These are phyloP conservation scores for Xenops minutus DNA, from an alignment of 2,797 vertebrate genomes.

Conservation along the genomic window DNA sequence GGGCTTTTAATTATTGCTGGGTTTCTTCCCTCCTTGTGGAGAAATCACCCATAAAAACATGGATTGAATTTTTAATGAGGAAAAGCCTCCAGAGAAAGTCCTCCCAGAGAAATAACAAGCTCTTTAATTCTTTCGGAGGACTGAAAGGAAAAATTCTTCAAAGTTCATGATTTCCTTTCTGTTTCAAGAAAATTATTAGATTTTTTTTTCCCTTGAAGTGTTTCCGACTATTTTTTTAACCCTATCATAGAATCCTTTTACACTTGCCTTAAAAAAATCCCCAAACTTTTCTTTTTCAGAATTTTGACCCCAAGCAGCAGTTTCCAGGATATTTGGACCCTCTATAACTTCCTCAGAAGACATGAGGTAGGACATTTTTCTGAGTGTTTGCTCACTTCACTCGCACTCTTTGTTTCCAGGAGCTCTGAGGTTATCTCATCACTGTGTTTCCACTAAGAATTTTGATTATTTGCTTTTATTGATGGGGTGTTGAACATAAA, in stretches of 20 bases:
- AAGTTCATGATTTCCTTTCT: not conserved
- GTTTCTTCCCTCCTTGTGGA: not conserved
- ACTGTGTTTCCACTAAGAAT: not conserved
- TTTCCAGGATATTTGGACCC: slow-evolving; percentile 79
- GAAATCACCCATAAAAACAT: not conserved
- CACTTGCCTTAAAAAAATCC: not conserved
- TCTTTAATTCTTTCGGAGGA: not conserved
- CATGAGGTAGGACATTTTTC: slow-evolving; percentile 74
- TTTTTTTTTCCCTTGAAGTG: not conserved
- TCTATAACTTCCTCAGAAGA: slow-evolving; percentile 78
- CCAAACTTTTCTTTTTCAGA: slow-evolving; percentile 64
- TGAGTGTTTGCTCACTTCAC: not conserved
- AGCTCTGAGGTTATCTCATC: not conserved
- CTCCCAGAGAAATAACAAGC: not conserved
- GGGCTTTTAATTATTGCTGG: not conserved
- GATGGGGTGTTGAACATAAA: not conserved
- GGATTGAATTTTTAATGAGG: slow-evolving; percentile 24
- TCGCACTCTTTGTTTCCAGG: not conserved
- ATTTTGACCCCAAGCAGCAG: slow-evolving; percentile 75
- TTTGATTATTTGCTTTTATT: not conserved
- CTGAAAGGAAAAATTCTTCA: not conserved
- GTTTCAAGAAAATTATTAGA: not conserved
- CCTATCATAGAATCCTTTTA: not conserved
- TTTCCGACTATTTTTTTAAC: not conserved
- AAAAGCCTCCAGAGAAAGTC: slow-evolving; percentile 10